Evolutionary conservation across 2,113 vertebrate genomes (phyloP), one percentile per base, ranked within the genome.

Genomic region (Lichenostomus cassidix): DNA sequence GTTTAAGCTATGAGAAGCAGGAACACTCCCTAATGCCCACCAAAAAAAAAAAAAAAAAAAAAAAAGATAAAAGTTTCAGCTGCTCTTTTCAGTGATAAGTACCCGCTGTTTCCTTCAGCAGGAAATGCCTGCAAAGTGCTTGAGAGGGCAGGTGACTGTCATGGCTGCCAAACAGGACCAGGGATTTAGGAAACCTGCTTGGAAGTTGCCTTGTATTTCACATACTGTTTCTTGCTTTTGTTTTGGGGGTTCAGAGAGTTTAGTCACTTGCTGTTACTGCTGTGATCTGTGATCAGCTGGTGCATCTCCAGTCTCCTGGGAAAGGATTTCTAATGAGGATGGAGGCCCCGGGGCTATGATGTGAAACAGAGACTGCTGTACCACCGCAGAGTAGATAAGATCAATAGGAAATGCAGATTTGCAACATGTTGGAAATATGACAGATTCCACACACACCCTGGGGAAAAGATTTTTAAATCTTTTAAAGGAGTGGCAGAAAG

Each of bases 351-450:
- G 24, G 81, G 93, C 89, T 90, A 65, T 0, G 0, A 58, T 44
- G 69, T 80, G 89, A 92, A 97, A 83, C 44, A 62, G 83, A 94
- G 71, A 78, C 78, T 60, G 52, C 78, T 75, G 77, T n/a, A 42
- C 47, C 31, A 56, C 55, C 83, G 15, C 22, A 35, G n/a, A 71
- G 46, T 33, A 89, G 69, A 65, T 91, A 93, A 85, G 73, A 97
- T 92, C 90, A 90, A 96, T 92, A 95, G 87, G 94, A 96, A 89
- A 92, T 67, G 71, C 71, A 96, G 77, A 82, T 96, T 91, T 92
- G 74, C 74, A 85, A 46, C 71, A 37, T 39, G 79, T 67, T 89
- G 71, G 73, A 94, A 91, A 78, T 83, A 76, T 50, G 83, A 64
- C 74, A 71, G 47, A 67, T 94, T 89, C 67, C 64, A 83, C 49